These are phyloP conservation scores for Oreochromis spilurus DNA, from an alignment of 2,113 vertebrate species.

Conservation along the genomic window DNA sequence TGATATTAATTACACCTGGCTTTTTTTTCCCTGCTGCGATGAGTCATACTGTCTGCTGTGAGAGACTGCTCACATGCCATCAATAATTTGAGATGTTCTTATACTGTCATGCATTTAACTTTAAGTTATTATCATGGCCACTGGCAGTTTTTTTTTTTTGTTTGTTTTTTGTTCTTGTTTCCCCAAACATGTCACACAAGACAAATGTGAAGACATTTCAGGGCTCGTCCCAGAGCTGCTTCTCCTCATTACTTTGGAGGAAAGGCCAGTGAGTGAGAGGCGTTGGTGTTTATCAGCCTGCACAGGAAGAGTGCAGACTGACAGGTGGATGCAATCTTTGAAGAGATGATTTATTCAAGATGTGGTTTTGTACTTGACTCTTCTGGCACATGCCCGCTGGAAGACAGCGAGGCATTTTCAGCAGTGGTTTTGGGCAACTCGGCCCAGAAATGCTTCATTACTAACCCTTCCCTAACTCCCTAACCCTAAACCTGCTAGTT, in stretches of 20 bases:
- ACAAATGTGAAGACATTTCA: not conserved
- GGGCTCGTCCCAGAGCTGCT: not conserved
- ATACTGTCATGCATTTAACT: not conserved
- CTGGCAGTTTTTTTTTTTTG: rapidly evolving
- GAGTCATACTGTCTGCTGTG: not conserved
- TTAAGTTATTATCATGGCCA: not conserved
- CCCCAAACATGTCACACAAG: not conserved
- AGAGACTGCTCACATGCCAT: not conserved
- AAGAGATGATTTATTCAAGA: not conserved
- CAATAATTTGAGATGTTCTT: not conserved
- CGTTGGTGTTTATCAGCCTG: not conserved
- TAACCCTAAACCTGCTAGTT: not conserved
- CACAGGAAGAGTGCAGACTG: not conserved
- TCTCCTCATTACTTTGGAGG: not conserved
- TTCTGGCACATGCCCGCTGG: not conserved
- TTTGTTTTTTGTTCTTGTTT: not conserved
- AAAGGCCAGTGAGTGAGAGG: not conserved
- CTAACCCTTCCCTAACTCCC: not conserved
- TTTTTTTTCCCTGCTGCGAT: not conserved
- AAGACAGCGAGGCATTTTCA: not conserved
- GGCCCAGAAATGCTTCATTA: rapidly evolving
- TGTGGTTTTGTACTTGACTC: not conserved
- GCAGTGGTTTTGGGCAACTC: not conserved
- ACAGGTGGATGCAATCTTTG: not conserved
- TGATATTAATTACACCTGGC: not conserved